Percentiles rank a stretch among this genome's conserved stretches.
Evolutionary conservation across 2,888 invertebrate genomes (phyloP).

Genomic region (Tortrix viridana): DNA sequence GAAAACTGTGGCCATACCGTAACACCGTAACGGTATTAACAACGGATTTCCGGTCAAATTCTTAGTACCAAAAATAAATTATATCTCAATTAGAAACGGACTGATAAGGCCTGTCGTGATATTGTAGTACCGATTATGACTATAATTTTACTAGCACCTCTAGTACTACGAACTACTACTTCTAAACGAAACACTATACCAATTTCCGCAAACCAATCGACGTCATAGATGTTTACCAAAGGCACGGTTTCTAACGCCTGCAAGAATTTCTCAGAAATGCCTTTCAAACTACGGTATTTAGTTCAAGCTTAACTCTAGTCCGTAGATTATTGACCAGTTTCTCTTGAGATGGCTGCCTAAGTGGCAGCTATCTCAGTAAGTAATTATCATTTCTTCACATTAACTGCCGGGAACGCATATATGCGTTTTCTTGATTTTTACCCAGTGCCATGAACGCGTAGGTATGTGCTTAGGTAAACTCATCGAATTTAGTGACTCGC

Average conservation of each 20-base stretch:
- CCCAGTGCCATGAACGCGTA: neutral
- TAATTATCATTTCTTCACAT: constrained; percentile 5
- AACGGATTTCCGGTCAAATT: too few species aligned
- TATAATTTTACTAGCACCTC: too few species aligned
- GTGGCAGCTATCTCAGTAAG: too few species aligned
- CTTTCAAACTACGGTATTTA: neutral
- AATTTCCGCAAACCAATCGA: neutral
- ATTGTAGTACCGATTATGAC: too few species aligned
- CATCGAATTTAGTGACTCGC: too few species aligned
- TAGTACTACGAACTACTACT: neutral
- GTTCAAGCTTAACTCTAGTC: neutral
- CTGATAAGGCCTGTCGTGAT: too few species aligned
- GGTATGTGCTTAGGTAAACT: neutral
- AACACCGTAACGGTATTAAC: too few species aligned
- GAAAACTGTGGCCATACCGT: too few species aligned
- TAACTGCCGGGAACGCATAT: too few species aligned
- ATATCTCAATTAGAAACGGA: too few species aligned
- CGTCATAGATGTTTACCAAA: constrained; percentile 1
- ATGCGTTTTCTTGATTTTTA: too few species aligned
- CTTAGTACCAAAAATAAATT: too few species aligned
- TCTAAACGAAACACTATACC: neutral
- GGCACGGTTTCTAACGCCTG: constrained; percentile 3
- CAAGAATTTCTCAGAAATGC: neutral
- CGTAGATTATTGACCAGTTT: neutral
- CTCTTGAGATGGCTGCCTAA: neutral